A percentile compares a stretch with the other conserved stretches of the same genome.
Evolutionary conservation across 2,113 vertebrate species (phyloP).

Genomic region (Anarhynchus alexandrinus): DNA sequence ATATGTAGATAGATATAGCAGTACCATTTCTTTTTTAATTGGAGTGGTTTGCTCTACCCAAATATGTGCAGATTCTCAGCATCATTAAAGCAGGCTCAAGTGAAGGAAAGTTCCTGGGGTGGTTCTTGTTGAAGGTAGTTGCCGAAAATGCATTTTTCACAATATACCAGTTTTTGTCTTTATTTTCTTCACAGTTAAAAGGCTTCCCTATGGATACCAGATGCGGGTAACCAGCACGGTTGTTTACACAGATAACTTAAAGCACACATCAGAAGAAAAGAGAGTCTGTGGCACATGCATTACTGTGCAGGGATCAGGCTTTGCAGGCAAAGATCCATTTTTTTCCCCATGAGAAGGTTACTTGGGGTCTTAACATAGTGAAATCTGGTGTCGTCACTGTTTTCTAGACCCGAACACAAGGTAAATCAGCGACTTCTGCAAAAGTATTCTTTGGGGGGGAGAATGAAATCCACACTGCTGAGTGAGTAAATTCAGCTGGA

Average conservation of each 20-base stretch:
- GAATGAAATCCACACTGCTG: not conserved
- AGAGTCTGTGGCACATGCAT: not conserved
- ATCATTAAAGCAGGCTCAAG: not conserved
- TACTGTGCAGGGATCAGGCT: not conserved
- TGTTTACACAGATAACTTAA: not conserved
- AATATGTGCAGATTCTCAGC: not conserved
- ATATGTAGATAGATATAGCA: not conserved
- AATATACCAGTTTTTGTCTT: not conserved
- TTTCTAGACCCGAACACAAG: not conserved
- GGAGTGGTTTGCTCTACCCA: not conserved
- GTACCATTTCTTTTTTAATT: not conserved
- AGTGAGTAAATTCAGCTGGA: not conserved
- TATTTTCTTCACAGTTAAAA: not conserved
- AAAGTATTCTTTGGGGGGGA: not conserved
- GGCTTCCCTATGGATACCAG: not conserved
- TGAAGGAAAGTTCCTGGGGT: not conserved
- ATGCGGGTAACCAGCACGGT: not conserved
- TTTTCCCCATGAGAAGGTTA: not conserved
- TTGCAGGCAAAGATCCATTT: not conserved
- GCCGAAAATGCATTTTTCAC: not conserved
- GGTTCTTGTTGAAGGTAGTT: not conserved
- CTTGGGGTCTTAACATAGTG: not conserved
- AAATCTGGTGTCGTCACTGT: not conserved
- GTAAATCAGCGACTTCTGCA: not conserved
- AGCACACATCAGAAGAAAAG: not conserved